Conservation (phyloP, 2,113 vertebrate genomes). For the Taxidea taxus region DNA sequence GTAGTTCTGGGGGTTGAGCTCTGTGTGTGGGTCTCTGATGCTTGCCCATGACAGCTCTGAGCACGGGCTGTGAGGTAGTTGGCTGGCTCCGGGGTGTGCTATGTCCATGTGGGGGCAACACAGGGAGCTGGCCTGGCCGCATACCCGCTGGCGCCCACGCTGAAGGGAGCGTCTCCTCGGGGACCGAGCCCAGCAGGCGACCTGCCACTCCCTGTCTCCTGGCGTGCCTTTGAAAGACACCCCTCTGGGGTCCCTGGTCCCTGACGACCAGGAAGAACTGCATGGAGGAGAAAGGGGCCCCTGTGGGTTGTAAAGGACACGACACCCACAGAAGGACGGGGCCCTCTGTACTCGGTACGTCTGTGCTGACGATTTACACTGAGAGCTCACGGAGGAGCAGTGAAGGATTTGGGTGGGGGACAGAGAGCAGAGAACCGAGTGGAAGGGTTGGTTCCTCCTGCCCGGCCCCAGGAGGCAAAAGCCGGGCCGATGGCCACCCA, state of each 20-base stretch:
- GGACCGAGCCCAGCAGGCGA: background rate
- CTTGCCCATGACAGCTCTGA: background rate
- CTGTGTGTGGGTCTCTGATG: background rate
- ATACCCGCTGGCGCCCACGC: too few species aligned
- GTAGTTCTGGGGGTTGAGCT: background rate
- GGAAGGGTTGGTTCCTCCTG: background rate
- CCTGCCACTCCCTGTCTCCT: accelerated
- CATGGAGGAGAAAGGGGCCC: background rate
- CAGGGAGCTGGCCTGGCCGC: background rate
- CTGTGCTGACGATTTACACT: background rate
- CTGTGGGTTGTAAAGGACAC: background rate
- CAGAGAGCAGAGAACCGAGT: accelerated
- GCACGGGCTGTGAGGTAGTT: background rate
- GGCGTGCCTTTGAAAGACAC: background rate
- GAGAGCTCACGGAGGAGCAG: background rate
- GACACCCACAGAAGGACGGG: background rate
- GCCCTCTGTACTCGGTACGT: background rate
- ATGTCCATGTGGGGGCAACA: background rate
- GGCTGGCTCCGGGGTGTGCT: accelerated
- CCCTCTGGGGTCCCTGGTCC: background rate
- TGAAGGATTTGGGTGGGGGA: too few species aligned
- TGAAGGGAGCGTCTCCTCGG: background rate
- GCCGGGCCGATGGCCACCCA: accelerated
- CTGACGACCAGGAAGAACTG: accelerated
- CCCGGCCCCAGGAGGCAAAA: background rate